Evolutionary conservation across 2,797 vertebrate genomes (phyloP), one percentile per base, ranked within the genome.

Genomic region (Poecilia wingei): DNA sequence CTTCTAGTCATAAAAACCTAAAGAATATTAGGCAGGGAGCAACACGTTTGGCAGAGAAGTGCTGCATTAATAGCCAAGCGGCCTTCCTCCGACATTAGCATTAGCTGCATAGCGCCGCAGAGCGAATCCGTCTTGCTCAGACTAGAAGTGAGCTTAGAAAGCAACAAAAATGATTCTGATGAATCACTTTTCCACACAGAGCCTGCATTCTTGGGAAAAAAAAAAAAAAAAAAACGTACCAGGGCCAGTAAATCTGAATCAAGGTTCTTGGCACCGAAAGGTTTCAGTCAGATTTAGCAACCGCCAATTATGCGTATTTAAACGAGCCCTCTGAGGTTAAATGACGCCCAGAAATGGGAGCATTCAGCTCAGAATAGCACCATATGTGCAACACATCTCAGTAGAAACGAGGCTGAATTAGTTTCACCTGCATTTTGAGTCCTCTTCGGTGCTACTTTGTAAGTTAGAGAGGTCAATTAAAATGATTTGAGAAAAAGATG

Each of bases 21-120:
- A 91, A 90, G 92, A 92, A 94, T 92, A 90, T 76, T 71, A 70
- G 22, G 43, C 76, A 83, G 82, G 84, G 86, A 91, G 79, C 68
- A 41, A 39, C 9, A 41, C 0, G 10, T 41, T 41, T 78, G 75
- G 76, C 78, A 86, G 84, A 88, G 90, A 90, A 89, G 73, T 39
- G 71, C 82, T 86, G 73, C 72, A 86, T 83, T 28, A n/a, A 90
- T 88, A 92, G 85, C 83, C 88, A 87, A 81, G 86, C 78, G 85
- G 75, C 68, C 82, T 84, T 79, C 79, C 87, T 84, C 84, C 83
- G 87, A 88, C 88, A 86, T 90, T 88, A 85, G 78, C 49, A 78
- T 72, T 36, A 80, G 75, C 10, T 41, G 9, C 64, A 68, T 3
- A 68, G 64, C 64, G 25, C 20, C 20, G 41, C 4, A n/a, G 46